Evolutionary conservation across 2,888 invertebrate species (phyloP).

Genomic region (Frankliniella fusca): DNA sequence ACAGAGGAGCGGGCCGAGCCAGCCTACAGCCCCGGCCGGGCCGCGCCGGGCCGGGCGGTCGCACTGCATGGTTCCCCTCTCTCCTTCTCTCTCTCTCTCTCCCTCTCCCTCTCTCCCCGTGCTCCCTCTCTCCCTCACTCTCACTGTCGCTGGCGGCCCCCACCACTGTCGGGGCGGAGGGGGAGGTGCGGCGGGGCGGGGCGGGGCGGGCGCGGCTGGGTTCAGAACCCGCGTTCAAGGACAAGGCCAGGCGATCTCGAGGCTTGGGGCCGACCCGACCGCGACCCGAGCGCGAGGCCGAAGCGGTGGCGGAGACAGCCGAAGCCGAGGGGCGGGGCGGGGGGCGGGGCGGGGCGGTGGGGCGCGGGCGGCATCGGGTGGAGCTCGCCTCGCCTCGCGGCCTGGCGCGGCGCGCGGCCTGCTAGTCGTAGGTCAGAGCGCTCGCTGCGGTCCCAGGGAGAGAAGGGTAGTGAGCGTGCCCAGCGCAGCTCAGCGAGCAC

Average conservation of each 20-base stretch:
- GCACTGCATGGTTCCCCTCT: neutral
- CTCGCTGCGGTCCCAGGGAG: neutral
- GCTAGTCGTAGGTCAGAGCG: conserved; percentile 25
- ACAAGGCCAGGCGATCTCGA: conserved; percentile 1
- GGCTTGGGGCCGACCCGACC: neutral
- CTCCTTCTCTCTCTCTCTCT: neutral
- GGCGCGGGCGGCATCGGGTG: neutral
- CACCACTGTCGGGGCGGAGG: neutral
- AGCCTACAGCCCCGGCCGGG: no score
- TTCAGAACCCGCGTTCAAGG: conserved; percentile 24
- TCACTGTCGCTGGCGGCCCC: neutral
- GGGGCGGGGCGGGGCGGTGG: neutral
- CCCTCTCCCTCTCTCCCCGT: neutral
- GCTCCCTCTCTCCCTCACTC: neutral
- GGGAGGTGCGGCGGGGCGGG: neutral
- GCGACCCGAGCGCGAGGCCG: neutral
- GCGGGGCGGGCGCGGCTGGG: neutral
- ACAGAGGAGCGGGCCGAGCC: no score
- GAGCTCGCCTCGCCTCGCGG: neutral
- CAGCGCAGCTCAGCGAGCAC: neutral
- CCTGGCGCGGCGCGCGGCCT: neutral
- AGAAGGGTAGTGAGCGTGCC: neutral
- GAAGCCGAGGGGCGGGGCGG: conserved; percentile 13
- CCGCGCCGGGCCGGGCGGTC: no score
- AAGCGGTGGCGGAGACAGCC: neutral